A percentile compares a stretch with the other conserved stretches of the same genome.
Conservation (phyloP, 1,140 invertebrate genomes). For the Papilio polyxenes region DNA sequence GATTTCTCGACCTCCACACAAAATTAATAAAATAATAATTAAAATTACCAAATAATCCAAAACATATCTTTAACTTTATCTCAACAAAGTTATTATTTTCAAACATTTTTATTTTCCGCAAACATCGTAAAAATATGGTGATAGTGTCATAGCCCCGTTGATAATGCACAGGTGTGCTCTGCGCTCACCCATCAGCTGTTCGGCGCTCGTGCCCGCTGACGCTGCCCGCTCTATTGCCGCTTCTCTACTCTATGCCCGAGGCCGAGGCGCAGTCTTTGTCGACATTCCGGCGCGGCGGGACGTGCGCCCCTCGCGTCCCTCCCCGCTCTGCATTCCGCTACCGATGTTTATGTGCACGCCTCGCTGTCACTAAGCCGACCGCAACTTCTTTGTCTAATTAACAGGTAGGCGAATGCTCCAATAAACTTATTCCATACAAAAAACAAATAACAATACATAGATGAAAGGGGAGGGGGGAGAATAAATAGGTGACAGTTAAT, state of each 20-base stretch:
- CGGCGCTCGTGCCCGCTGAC: constrained; percentile 61
- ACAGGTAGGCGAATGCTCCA: constrained; percentile 69
- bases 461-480: too few relatives aligned
- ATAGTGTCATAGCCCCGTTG: constrained; percentile 35
- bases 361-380: constrained; percentile 67
- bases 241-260: constrained; percentile 17
- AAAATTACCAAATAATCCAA: too few relatives aligned
- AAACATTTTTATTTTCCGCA: not conserved
- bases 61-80: not conserved
- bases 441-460: not conserved
- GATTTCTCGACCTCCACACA: not conserved
- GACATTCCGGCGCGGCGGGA: constrained; percentile 63
- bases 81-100: not conserved
- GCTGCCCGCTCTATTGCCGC: constrained; percentile 44
- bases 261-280: constrained; percentile 58
- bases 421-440: constrained; percentile 51
- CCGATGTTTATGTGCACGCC: constrained; percentile 62
- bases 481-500: too few relatives aligned
- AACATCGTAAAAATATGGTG: constrained; percentile 2
- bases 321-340: constrained; percentile 49
- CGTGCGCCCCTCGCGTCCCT: constrained; percentile 53
- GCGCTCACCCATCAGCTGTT: constrained; percentile 73
- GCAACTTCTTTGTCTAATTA: constrained; percentile 76
- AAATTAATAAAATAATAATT: not conserved
- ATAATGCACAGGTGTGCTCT: constrained; percentile 72